phyloP scores from a whole-genome alignment of 2,888 invertebrate genomes.

The Priocnemis perturbator region DNA sequence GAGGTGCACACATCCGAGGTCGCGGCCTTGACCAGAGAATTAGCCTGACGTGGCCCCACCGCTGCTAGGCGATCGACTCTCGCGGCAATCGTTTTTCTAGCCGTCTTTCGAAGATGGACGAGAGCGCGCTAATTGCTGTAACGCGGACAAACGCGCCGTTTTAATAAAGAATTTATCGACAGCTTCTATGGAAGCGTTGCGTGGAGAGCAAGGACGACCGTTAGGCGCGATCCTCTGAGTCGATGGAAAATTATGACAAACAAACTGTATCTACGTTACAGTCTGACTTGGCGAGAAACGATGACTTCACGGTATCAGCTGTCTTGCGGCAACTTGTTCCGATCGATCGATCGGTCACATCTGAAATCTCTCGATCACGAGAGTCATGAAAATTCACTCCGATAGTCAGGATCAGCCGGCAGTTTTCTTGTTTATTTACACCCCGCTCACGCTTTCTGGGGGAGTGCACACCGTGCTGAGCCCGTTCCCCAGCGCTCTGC shows the following conservation, averaged over 20 bases:
- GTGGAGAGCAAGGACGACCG: too few species aligned
- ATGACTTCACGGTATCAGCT: background rate
- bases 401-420: constrained; percentile 10
- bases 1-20: constrained; percentile 8
- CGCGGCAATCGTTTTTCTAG: background rate
- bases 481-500: constrained; percentile 48
- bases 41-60: constrained; percentile 6
- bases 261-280: too few species aligned
- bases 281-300: too few species aligned
- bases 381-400: too few species aligned
- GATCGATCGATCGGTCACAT: background rate
- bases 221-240: too few species aligned
- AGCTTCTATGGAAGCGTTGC: too few species aligned
- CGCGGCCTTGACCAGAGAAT: constrained; percentile 40
- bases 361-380: background rate
- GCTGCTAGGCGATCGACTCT: background rate
- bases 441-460: constrained; percentile 38
- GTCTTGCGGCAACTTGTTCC: background rate
- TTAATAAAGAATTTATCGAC: too few species aligned
- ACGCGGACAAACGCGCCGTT: too few species aligned
- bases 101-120: background rate
- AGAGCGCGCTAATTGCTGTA: too few species aligned
- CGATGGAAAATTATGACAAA: too few species aligned
- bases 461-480: constrained; percentile 43
- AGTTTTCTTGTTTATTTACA: constrained; percentile 72